Base-by-base conservation (phyloP, 2,888 invertebrate genomes). In the Acanthoscelides obtectus region DNA sequence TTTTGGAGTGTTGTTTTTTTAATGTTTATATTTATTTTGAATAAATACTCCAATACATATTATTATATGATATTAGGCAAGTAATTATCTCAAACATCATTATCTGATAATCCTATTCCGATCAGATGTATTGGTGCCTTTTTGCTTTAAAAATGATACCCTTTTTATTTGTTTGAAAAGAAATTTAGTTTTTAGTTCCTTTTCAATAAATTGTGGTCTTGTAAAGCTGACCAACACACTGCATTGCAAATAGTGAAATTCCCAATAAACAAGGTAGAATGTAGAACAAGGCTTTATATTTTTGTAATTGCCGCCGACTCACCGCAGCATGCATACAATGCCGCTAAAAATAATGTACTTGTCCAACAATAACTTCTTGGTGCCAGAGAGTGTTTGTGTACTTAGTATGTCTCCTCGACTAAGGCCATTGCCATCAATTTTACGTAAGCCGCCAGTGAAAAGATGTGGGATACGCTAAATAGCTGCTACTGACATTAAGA, bases 211-310 rank as follows among this genome's bases (percentile, higher is more conserved):
- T n/a, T n/a, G 45, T 12, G 8, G 8, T 45, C 45, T 12, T 12
- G 5, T 45, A 1, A 12, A 45, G 45, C 1, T 45, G 45, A 45
- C 12, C 45, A 1, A 12, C 12, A 12, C 45, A 17, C 12, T 45
- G 45, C 17, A 17, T 1, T 45, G 45, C 17, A 45, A 45, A 45
- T 45, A 45, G 45, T 45, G 45, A 45, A 45, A 45, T 45, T 45
- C 17, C 45, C 45, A 71, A 25, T 45, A 21, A 72, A 70, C 70
- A 20, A 68, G 20, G 22, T 45, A 22, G 22, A 74, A 75, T 74
- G 75, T 75, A 69, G 75, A 74, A 71, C 75, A 74, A 75, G 75
- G 75, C 20, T 70, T 74, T 67, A 27, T 67, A 70, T 72, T 70
- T 71, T 71, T 74, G 71, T 72, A 72, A 72, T 71, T 66, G 68